A percentile compares a stretch with the other conserved stretches of the same genome.
Conservation (phyloP, 2,888 invertebrate genomes). For the Tinea pellionella region DNA sequence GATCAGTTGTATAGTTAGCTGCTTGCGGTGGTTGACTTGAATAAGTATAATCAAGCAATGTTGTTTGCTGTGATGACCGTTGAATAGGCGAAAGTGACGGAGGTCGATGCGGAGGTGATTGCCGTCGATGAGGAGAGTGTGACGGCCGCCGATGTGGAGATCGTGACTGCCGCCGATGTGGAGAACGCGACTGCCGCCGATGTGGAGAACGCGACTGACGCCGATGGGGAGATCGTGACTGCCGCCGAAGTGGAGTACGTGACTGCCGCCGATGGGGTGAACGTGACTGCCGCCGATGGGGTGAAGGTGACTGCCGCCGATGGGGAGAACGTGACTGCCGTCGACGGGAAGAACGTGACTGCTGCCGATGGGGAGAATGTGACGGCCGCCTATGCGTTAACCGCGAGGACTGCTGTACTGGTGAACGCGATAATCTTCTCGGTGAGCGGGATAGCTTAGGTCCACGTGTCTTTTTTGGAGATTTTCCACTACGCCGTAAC, state of each 20-base stretch:
- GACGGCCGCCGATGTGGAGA: conserved; percentile 17
- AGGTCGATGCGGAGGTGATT: conserved; percentile 14
- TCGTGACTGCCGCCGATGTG: conserved; percentile 14
- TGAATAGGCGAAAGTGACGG: conserved; percentile 10
- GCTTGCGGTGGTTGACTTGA: background rate
- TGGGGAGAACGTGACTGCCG: conserved; percentile 16
- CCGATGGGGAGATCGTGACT: background rate
- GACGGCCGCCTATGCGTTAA: conserved; percentile 19
- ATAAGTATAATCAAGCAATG: conserved; percentile 35
- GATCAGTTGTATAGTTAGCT: conserved; percentile 16
- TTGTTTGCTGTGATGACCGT: conserved; percentile 21
- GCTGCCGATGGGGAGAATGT: conserved; percentile 15
- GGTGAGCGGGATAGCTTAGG: background rate
- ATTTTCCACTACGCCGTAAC: background rate
- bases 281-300: conserved; percentile 16
- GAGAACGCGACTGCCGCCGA: conserved; percentile 19
- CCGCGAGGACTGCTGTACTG: background rate
- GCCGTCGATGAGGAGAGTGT: conserved; percentile 14
- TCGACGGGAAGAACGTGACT: conserved; percentile 16
- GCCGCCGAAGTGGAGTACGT: background rate
- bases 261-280: conserved; percentile 19
- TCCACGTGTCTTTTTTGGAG: background rate
- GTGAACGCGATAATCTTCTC: background rate
- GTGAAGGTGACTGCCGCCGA: conserved; percentile 14
- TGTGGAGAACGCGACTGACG: background rate